Evolutionary conservation across 2,888 invertebrate genomes (phyloP).

Genomic region (Unio delphinus): DNA sequence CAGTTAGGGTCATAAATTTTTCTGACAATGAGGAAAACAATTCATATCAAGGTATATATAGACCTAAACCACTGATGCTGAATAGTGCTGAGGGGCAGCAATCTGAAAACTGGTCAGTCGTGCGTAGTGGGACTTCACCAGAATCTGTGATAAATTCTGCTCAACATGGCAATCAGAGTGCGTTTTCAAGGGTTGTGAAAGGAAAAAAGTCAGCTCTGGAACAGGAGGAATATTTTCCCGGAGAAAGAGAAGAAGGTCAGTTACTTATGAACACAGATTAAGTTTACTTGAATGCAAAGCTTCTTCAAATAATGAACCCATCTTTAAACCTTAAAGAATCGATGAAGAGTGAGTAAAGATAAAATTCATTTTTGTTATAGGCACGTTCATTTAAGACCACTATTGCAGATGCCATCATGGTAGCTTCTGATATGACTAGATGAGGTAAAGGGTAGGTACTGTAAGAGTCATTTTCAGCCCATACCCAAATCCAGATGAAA

Average conservation of each 20-base stretch:
- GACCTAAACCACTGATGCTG: slow-evolving; percentile 39
- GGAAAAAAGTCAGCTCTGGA: slow-evolving; percentile 14
- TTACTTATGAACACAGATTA: not conserved
- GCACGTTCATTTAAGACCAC: too few species aligned
- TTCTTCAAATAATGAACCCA: too few species aligned
- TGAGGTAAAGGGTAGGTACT: too few species aligned
- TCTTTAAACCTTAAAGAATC: too few species aligned
- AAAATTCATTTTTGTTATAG: too few species aligned
- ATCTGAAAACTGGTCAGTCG: slow-evolving; percentile 11
- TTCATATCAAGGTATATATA: slow-evolving; percentile 27
- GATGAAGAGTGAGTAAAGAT: too few species aligned
- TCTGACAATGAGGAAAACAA: slow-evolving; percentile 21
- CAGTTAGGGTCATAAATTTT: slow-evolving; percentile 31
- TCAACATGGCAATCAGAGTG: slow-evolving; percentile 24
- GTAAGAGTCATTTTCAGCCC: too few species aligned
- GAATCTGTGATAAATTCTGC: slow-evolving; percentile 7
- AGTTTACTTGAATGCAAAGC: too few species aligned
- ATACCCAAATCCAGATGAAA: too few species aligned
- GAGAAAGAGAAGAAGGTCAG: slow-evolving; percentile 42
- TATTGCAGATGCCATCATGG: too few species aligned
- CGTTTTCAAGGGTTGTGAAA: slow-evolving; percentile 30
- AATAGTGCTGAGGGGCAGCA: slow-evolving; percentile 15
- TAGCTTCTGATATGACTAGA: too few species aligned
- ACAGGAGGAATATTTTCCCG: slow-evolving; percentile 31
- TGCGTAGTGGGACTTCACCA: slow-evolving; percentile 8